Base-by-base conservation (phyloP, 2,797 vertebrate genomes). In the Sebastes taczanowskii region DNA sequence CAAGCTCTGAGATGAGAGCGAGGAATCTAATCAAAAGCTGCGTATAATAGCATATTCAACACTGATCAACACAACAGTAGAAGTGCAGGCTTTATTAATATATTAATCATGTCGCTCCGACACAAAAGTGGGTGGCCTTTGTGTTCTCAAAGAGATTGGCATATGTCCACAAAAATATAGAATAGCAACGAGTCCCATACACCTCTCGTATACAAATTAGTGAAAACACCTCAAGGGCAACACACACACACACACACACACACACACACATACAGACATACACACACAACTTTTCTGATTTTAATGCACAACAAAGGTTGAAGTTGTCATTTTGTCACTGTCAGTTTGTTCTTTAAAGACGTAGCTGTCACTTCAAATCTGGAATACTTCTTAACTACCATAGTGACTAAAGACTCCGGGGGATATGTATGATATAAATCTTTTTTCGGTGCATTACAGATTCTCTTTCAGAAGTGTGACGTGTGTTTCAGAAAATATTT, bases 81-180 rank as follows among this genome's bases (percentile, higher is more conserved):
- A 76, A 20, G n/a, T 86, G 76, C 27, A 42, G 27, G 71, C 42
- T 82, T 80, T 78, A 23, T 78, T 11, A 42, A 82, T 10, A 23
- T 86, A 86, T 84, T 83, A 88, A 86, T 89, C 64, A 84, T 78
- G 35, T 20, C 11, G 23, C 65, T 88, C 74, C 68, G 64, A 72
- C 73, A 71, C 71, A 81, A 77, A 82, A 63, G 30, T 76, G 65
- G 59, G 23, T 80, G 78, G 71, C 30, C 56, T 84, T 84, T 78
- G 25, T 56, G 9, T 32, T 14, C 73, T 83, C 30, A 8, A 32
- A 70, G 13, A 70, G 59, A 73, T 25, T 87, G 68, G 38, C 59
- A 80, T 5, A 64, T 5, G 63, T 56, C 29, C 16, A 65, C 29
- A 8, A 79, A 58, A 56, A 70, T 42, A 83, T 46, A 81, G 30